Evolutionary conservation across 2,113 vertebrate genomes (phyloP), one percentile per base, ranked within the genome.

Genomic region (Pachyramphus minor): DNA sequence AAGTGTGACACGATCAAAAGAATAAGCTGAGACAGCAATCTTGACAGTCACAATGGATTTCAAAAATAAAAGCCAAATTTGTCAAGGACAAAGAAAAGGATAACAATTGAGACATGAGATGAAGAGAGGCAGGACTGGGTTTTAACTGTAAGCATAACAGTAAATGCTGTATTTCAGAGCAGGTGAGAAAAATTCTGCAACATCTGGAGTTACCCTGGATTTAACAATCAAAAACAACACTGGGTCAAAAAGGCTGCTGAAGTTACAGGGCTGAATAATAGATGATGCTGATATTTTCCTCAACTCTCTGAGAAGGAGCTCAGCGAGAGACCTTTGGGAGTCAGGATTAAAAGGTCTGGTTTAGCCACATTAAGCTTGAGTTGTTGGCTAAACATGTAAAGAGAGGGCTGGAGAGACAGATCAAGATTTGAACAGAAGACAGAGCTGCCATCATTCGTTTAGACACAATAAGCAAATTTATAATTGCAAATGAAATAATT

Each of bases 11-110:
- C 4, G 79, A 95, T 89, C 63, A 60, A 89, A 96, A 84, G 90
- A 95, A 92, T 18, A 81, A 93, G 91, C 83, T 90, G 89, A 92
- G 86, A 75, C 68, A 75, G 96, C 60, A 89, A 74, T 86, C 47
- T 68, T 41, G 63, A 83, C 80, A 92, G 75, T 63, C 83, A 84
- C 8, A 3, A 93, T 3, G 33, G 89, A 89, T 87, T 90, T 94
- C 31, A 67, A 66, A 94, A 93, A 66, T 45, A 92, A 93, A 85
- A 90, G 84, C 78, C 80, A 35, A 37, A 85, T 93, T 93, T 95
- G 73, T 86, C 90, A 95, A 93, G 87, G 86, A 81, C 56, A 84
- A 74, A 92, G 86, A 41, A 45, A 95, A 55, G 44, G 35, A 13
- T 87, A 84, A 68, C 68, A 81, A 89, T 6, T 41, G 69, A 94